Evolutionary conservation across 1,140 invertebrate genomes (phyloP).

Genomic region (Coenobita brevimanus): DNA sequence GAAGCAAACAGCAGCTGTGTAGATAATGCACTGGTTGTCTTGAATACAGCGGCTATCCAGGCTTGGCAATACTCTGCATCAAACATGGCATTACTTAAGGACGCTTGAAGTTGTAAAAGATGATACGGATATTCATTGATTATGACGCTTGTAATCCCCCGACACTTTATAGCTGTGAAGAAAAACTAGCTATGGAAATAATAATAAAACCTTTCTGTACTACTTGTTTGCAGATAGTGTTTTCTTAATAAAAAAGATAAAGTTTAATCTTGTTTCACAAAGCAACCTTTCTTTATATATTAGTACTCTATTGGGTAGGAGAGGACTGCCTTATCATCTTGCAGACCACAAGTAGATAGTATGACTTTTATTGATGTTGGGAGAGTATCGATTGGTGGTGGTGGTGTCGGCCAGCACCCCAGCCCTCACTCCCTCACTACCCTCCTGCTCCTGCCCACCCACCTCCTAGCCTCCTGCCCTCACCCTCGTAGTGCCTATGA

Average conservation of each 20-base stretch:
- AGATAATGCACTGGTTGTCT: constrained; percentile 19
- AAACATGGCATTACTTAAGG: constrained; percentile 51
- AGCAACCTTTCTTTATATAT: constrained; percentile 39
- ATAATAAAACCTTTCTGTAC: constrained; percentile 61
- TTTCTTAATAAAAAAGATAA: constrained; percentile 59
- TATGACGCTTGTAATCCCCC: constrained; percentile 64
- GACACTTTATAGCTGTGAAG: constrained; percentile 43
- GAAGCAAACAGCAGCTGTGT: too few relatives aligned
- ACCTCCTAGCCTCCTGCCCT: too few relatives aligned
- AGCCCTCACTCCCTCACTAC: neutral
- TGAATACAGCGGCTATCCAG: constrained; percentile 45
- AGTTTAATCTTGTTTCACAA: constrained; percentile 50
- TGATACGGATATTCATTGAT: constrained; percentile 60
- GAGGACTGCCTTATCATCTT: too few relatives aligned
- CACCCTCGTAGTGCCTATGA: too few relatives aligned
- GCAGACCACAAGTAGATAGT: too few relatives aligned
- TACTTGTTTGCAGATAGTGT: constrained; percentile 66
- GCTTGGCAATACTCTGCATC: constrained; percentile 44
- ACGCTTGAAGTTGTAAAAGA: constrained; percentile 55
- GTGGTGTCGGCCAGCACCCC: neutral
- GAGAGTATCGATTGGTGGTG: constrained; percentile 32
- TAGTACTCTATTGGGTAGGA: neutral
- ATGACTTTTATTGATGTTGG: constrained; percentile 19
- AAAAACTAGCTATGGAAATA: constrained; percentile 52
- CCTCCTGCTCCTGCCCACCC: too few relatives aligned